Conservation (phyloP, 2,113 vertebrate genomes). For the Myiagra hebetior region DNA sequence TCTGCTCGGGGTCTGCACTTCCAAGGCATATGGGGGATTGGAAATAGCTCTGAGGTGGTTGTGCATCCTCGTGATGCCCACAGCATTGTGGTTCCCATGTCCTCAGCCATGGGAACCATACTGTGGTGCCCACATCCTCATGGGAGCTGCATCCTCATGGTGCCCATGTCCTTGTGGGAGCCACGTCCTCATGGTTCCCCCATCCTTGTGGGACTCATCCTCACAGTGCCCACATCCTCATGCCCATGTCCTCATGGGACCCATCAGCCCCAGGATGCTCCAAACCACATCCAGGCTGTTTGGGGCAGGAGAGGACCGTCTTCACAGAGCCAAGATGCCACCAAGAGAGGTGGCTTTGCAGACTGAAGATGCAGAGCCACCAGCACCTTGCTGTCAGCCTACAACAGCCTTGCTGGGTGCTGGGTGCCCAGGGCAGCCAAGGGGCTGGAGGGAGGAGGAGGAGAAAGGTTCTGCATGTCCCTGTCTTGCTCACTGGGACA, state of each 20-base stretch:
- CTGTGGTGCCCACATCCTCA: background rate
- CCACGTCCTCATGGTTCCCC: background rate
- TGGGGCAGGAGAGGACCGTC: background rate
- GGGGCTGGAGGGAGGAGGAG: background rate
- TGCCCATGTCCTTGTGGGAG: background rate
- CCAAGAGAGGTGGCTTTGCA: background rate
- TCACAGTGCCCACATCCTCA: background rate
- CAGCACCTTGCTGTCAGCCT: background rate
- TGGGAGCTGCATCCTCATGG: fast-evolving
- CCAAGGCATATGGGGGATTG: fast-evolving
- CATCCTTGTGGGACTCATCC: background rate
- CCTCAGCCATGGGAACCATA: background rate
- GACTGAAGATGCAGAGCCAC: background rate
- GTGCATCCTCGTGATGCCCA: fast-evolving
- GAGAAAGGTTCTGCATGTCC: background rate
- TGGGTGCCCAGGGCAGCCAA: background rate
- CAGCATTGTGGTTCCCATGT: fast-evolving
- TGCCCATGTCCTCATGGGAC: background rate
- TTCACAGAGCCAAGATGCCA: background rate
- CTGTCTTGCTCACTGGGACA: background rate
- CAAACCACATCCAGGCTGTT: fast-evolving
- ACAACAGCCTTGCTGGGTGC: background rate
- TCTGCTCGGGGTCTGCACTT: fast-evolving
- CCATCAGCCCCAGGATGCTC: background rate
- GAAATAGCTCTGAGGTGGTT: background rate